A percentile compares a stretch with the other conserved stretches of the same genome.
These are phyloP conservation scores for Himalopsyche japonica DNA, from an alignment of 2,888 invertebrate species.

Conservation along the genomic window DNA sequence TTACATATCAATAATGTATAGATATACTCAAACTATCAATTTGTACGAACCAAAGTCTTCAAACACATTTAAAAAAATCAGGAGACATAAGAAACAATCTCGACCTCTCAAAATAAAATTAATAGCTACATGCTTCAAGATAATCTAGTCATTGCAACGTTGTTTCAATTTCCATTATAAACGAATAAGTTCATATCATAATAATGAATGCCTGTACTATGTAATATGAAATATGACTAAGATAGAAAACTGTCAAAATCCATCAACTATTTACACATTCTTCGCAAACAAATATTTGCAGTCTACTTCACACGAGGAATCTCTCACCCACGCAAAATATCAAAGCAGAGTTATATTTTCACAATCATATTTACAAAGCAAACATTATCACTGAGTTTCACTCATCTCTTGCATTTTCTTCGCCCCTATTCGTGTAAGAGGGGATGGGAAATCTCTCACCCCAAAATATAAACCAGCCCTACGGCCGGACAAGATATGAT, in stretches of 20 bases:
- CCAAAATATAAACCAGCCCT: background rate
- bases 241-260: background rate
- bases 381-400: background rate
- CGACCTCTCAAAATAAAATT: too few species aligned
- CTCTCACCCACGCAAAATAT: background rate
- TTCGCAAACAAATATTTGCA: background rate
- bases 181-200: too few species aligned
- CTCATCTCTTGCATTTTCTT: background rate
- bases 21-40: too few species aligned
- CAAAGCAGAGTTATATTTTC: background rate
- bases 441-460: background rate
- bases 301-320: background rate
- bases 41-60: too few species aligned
- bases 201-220: too few species aligned
- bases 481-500: constrained; percentile 19
- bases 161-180: too few species aligned
- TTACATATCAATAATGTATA: too few species aligned
- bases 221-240: background rate
- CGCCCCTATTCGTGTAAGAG: background rate
- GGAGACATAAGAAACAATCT: too few species aligned
- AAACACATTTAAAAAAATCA: too few species aligned
- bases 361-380: background rate
- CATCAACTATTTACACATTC: background rate
- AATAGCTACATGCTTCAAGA: too few species aligned
- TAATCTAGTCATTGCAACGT: too few species aligned